Base-by-base conservation (phyloP, 2,113 vertebrate genomes). In the Diphyllodes magnificus region DNA sequence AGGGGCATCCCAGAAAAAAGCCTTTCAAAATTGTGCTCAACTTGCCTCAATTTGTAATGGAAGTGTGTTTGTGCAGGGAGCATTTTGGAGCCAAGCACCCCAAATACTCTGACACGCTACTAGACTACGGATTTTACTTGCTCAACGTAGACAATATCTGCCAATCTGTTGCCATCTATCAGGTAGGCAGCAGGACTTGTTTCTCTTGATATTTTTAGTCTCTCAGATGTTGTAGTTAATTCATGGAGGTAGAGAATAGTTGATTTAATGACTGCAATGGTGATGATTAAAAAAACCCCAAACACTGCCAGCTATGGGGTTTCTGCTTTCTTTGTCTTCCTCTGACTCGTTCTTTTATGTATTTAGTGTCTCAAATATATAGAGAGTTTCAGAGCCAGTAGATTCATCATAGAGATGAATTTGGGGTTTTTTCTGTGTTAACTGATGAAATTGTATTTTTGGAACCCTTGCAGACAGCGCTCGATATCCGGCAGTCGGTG, bases 141-240 rank as follows among this genome's bases (percentile, higher is more conserved):
- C 98, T 99, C 96, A 99, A 99, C 49, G 99, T 99, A 98, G 99
- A 99, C 97, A 99, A 99, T 96, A 99, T 99, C 94, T 99, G 99
- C 97, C 99, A 99, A 49, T 99, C 99, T 30, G 99, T 99, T 93
- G 99, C 99, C 75, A 99, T 99, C 98, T 99, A 99, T 97, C 99
- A 99, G 99, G 99, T 99, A 97, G 28, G 97, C 82, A 88, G 60
- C 63, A 63, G 28, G 33, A 21, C 86, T 87, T 5, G 1, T 31
- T 92, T 64, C 42, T 76, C 21, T 53, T 60, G 31, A 10, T 56
- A 10, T 2, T 70, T n/a, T 9, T 51, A 7, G 18, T 28, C 33
- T 71, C 54, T 66, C 16, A 16, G 4, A 12, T 44, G 20, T 60
- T 92, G 47, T 40, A 27, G 40, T 60, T 85, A n/a, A 60, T 54